These are phyloP conservation scores for Planococcus citri DNA, from an alignment of 1,140 invertebrate genomes.

Conservation along the genomic window DNA sequence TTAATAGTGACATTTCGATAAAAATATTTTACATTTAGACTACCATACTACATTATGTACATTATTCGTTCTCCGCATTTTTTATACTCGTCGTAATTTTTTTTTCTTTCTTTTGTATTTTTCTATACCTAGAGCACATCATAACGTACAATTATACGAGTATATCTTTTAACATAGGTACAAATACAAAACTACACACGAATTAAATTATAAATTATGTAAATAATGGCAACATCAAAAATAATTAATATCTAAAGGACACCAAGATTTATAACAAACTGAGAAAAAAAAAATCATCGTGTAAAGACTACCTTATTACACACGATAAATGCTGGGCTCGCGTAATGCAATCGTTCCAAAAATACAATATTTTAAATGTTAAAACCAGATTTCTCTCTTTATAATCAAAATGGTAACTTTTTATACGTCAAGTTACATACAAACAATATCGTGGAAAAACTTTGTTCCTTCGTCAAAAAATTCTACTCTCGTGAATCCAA, in stretches of 20 bases:
- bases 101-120: background rate
- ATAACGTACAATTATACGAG: background rate
- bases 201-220: background rate
- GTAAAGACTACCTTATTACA: too few relatives aligned
- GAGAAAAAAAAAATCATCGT: background rate
- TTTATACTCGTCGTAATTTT: background rate
- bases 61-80: background rate
- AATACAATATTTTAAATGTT: too few relatives aligned
- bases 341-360: too few relatives aligned
- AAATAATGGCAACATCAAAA: constrained; percentile 4
- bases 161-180: too few relatives aligned
- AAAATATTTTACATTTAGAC: background rate
- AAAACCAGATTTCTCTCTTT: too few relatives aligned
- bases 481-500: too few relatives aligned
- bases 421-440: too few relatives aligned
- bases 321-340: too few relatives aligned
- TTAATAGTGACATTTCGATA: background rate
- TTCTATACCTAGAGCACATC: background rate
- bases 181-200: background rate
- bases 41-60: background rate
- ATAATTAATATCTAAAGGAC: background rate
- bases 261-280: background rate
- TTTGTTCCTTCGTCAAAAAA: too few relatives aligned
- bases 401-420: too few relatives aligned
- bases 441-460: too few relatives aligned